Conservation (phyloP, 1,140 invertebrate genomes). For the Zaprionus vittiger region DNA sequence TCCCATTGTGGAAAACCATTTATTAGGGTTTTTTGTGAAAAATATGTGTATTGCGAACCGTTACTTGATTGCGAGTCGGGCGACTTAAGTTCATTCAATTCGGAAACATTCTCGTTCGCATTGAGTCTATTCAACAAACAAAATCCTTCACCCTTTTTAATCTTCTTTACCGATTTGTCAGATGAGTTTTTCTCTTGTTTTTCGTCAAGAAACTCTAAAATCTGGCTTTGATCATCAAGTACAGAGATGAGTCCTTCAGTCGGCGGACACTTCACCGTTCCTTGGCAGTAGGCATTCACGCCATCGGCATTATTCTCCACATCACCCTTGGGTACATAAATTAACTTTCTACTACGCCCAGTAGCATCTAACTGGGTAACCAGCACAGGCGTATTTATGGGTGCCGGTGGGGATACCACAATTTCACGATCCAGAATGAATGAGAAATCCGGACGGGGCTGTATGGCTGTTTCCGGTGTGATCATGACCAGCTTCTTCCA, state of each 20-base stretch:
- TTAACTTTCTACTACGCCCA: background rate
- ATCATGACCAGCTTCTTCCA: background rate
- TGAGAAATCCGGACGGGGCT: background rate
- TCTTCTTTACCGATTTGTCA: background rate
- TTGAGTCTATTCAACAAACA: background rate
- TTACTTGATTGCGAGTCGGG: background rate
- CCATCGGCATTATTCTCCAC: background rate
- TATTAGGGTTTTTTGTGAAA: background rate
- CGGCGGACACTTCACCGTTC: background rate
- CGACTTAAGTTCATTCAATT: background rate
- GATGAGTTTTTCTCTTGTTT: background rate
- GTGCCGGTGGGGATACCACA: background rate
- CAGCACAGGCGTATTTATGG: background rate
- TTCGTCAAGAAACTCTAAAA: background rate
- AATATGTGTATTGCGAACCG: background rate
- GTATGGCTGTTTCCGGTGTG: background rate
- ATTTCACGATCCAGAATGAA: conserved; percentile 4
- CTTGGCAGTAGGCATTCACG: background rate
- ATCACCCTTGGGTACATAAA: background rate
- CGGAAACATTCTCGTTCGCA: background rate
- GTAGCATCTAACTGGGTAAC: background rate
- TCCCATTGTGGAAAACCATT: conserved; percentile 31
- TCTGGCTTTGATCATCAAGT: background rate
- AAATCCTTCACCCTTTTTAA: background rate
- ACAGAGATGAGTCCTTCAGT: conserved; percentile 4